phyloP scores from a whole-genome alignment of 2,113 vertebrate genomes.

The Otis tarda region DNA sequence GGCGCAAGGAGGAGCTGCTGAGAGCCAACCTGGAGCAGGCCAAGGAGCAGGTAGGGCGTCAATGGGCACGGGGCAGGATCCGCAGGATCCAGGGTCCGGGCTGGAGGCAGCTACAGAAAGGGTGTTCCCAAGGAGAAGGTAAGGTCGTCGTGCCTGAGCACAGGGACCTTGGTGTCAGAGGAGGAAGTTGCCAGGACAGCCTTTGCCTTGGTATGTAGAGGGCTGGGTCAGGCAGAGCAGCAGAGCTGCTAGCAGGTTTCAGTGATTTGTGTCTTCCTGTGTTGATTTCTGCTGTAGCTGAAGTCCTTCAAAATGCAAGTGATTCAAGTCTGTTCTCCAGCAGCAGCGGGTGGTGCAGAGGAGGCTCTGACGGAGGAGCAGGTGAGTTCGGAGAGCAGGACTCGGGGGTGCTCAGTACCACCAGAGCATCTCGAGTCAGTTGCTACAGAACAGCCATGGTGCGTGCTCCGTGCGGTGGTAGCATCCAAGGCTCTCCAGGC shows the following conservation, averaged over 20 bases:
- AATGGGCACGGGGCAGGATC: too few species aligned
- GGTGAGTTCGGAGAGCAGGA: constrained; percentile 53
- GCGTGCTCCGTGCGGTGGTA: background rate
- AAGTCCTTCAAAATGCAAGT: constrained; percentile 71
- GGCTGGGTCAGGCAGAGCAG: too few species aligned
- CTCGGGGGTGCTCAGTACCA: too few species aligned
- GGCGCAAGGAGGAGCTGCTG: constrained; percentile 66
- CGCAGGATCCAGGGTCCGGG: too few species aligned
- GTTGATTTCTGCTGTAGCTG: constrained; percentile 48
- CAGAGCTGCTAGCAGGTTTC: rapidly evolving
- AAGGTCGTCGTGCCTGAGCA: too few species aligned
- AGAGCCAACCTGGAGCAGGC: constrained; percentile 41
- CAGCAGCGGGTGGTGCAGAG: background rate
- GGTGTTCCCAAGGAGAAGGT: too few species aligned
- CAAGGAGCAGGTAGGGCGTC: constrained; percentile 66
- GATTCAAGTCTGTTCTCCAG: constrained; percentile 47
- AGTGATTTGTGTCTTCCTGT: background rate
- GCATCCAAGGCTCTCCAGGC: background rate
- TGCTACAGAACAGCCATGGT: rapidly evolving
- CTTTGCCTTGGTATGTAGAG: too few species aligned
- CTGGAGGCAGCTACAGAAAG: too few species aligned
- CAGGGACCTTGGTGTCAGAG: too few species aligned
- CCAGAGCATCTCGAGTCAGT: rapidly evolving
- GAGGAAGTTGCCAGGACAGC: too few species aligned
- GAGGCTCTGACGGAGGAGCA: constrained; percentile 42